Evolutionary conservation across 1,140 invertebrate species (phyloP), one percentile per base, ranked within the genome.

Genomic region (Mamestra configurata): DNA sequence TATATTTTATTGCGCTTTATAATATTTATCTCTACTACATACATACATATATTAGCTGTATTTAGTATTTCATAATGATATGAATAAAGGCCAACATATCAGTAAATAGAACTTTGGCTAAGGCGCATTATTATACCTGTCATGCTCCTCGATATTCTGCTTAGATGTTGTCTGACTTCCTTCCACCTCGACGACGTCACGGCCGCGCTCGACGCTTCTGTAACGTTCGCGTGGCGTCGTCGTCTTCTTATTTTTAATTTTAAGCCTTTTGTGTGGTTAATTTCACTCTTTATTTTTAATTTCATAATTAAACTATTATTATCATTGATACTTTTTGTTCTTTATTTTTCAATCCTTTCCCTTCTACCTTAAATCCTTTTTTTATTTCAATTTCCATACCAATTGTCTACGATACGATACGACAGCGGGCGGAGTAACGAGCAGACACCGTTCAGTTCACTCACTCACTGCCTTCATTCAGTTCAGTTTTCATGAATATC

Each of bases 261-360:
- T 94, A 94, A 93, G 92, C 86, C 90, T 92, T 92, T 89, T 92
- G 92, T 94, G 93, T 94, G 92, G 85, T 94, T 94, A 94, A 91
- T 94, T 94, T 94, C 92, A 91, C 90, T 90, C 91, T 93, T 71
- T 93, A 93, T 94, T 93, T 92, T 94, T 94, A 93, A 89, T 93
- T 94, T 94, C 90, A 89, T 94, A 92, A 94, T 94, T 94, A 94
- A 94, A 94, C 87, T 92, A 92, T 93, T 93, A 93, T 94, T 90
- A 90, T 92, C 89, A 94, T 93, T 91, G 83, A 91, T 89, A 89
- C 84, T 82, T 89, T 92, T 94, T 93, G 88, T 92, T 91, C 85
- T 91, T 93, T 94, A 89, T 92, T 92, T 91, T 88, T 87, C 84
- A 70, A 59, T 78, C 83, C 81, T 82, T 84, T 71, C 89, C 88